Evolutionary conservation across 1,140 invertebrate genomes (phyloP).

Genomic region (Drosophila mojavensis): DNA sequence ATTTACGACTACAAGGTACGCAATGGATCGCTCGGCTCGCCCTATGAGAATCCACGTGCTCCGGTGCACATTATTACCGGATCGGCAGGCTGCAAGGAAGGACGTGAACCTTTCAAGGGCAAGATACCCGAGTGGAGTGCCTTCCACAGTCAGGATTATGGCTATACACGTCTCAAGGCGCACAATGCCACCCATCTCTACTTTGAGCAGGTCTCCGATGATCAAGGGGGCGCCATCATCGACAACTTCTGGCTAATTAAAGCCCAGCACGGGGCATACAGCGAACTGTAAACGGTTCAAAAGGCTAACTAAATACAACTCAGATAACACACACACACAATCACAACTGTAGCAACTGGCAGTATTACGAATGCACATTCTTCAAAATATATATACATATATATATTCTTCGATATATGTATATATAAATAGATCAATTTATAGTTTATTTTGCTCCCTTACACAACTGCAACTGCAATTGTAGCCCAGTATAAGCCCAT

Average conservation of each 20-base stretch:
- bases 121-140: constrained; percentile 81
- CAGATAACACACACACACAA: constrained; percentile 66
- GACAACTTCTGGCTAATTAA: constrained; percentile 92
- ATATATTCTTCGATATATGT: background rate
- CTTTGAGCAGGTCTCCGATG: constrained; percentile 96
- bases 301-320: constrained; percentile 59
- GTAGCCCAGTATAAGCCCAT: constrained; percentile 18
- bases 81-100: constrained; percentile 93
- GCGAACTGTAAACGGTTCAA: constrained; percentile 50
- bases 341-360: constrained; percentile 44
- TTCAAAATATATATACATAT: background rate
- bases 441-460: background rate
- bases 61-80: constrained; percentile 97
- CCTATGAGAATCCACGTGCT: constrained; percentile 94
- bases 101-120: constrained; percentile 84
- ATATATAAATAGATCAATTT: background rate
- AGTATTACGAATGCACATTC: constrained; percentile 73
- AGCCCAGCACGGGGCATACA: constrained; percentile 85
- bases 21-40: constrained; percentile 90
- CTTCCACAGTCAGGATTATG: constrained; percentile 92
- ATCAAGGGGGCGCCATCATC: constrained; percentile 89
- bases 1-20: constrained; percentile 94
- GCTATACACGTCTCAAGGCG: constrained; percentile 93
- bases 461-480: constrained; percentile 16
- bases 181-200: constrained; percentile 94